Conservation (phyloP, 1,140 invertebrate genomes). For the Drosophila repletoides region DNA sequence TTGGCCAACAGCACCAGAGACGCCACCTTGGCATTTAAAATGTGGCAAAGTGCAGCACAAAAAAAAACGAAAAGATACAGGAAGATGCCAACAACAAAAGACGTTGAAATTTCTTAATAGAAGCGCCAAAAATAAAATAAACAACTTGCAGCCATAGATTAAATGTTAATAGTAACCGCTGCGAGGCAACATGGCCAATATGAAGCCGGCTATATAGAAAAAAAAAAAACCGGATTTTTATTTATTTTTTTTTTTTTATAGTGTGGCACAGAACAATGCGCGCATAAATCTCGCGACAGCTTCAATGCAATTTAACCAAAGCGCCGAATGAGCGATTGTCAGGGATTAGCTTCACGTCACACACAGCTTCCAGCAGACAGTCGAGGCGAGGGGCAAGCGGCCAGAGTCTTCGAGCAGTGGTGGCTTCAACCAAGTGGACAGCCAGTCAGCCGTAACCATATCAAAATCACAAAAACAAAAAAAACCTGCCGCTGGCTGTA, state of each 20-base stretch:
- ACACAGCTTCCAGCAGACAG: too few species aligned
- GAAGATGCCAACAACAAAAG: constrained; percentile 49
- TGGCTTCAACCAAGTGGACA: constrained; percentile 5
- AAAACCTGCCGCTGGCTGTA: constrained; percentile 12
- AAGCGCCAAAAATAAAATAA: constrained; percentile 55
- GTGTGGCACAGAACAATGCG: constrained; percentile 75
- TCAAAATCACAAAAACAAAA: constrained; percentile 35
- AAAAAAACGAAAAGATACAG: constrained; percentile 54
- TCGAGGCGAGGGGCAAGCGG: too few species aligned
- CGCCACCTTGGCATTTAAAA: constrained; percentile 72
- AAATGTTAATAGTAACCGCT: constrained; percentile 69
- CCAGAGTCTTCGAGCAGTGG: not conserved
- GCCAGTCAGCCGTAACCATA: not conserved
- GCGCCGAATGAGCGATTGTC: constrained; percentile 61
- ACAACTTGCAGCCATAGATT: constrained; percentile 64
- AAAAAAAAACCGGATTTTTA: constrained; percentile 71
- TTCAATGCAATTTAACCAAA: constrained; percentile 67
- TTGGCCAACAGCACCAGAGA: constrained; percentile 22
- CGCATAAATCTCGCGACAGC: constrained; percentile 74
- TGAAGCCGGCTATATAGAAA: constrained; percentile 14
- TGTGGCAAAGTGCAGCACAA: constrained; percentile 64
- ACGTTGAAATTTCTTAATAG: constrained; percentile 72
- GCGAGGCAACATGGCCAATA: constrained; percentile 25
- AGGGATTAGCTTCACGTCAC: constrained; percentile 59
- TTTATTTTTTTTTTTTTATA: too few species aligned